Base-by-base conservation (phyloP, 1,140 invertebrate species). In the Sycophaga agraensis region DNA sequence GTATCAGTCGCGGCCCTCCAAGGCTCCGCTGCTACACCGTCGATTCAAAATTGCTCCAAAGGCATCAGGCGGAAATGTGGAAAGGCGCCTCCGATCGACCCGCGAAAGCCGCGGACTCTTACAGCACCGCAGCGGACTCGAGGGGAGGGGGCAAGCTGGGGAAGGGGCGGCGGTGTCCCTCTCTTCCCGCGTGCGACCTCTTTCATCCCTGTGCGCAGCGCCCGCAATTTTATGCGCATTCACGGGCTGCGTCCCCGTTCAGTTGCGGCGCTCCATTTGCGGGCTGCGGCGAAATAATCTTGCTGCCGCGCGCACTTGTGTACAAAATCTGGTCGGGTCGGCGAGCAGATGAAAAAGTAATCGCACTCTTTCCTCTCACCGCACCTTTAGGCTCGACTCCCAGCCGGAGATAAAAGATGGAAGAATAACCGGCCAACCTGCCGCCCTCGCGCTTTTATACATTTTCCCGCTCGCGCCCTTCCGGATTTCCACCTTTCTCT, bases 261-360 rank as follows among this genome's bases (percentile, higher is more conserved):
- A n/a, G n/a, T n/a, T n/a, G n/a, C n/a, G n/a, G n/a, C n/a, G 39
- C 54, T 56, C 26, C 42, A 56, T 56, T 56, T 56, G 54, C 40
- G n/a, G 40, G 42, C 40, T 19, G 54, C 16, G 24, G n/a, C 34
- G 42, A 55, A 56, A 56, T 56, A 56, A 56, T 56, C 54, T 56
- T 42, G 40, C 24, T 6, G 40, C 51, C 9, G 24, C 34, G 34
- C 19, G n/a, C n/a, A 21, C 50, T 39, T 35, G 39, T 21, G 50
- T 19, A 26, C 50, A 34, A 37, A 53, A 37, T 53, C 17, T 53
- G 3, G 9, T 34, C 21, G 50, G 31, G 31, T 3, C 24, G 16
- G n/a, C n/a, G 8, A 34, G 24, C 12, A 14, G 37, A 51, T 19
- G 14, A 37, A 51, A 51, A 51, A 35, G 49, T 51, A 51, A 37